Conservation (phyloP, 2,797 vertebrate genomes). For the Sebastes hubbsi region DNA sequence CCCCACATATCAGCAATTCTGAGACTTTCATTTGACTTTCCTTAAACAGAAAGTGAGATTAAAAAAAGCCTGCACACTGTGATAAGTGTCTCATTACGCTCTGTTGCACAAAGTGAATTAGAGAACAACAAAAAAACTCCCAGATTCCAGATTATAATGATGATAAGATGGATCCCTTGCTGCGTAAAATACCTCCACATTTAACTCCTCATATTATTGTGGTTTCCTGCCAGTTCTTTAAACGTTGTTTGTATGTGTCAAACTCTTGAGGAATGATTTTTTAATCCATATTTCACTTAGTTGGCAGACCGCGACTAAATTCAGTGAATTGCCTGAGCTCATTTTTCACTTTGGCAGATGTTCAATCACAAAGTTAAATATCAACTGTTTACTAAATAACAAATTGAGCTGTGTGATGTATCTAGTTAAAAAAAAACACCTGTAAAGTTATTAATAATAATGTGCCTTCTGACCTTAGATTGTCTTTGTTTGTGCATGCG, state of each 20-base stretch:
- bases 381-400: background rate
- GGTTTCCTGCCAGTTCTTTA: background rate
- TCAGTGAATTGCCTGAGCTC: background rate
- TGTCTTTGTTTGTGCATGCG: background rate
- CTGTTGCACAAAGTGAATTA: constrained; percentile 31
- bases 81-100: constrained; percentile 41
- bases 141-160: constrained; percentile 36
- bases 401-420: background rate
- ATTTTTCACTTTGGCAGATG: constrained; percentile 12
- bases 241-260: background rate
- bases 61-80: constrained; percentile 11
- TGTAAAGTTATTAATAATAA: background rate
- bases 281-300: constrained; percentile 11
- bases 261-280: background rate
- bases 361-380: constrained; percentile 7
- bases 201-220: background rate
- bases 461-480: background rate
- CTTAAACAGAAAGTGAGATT: constrained; percentile 1
- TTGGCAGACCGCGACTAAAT: background rate
- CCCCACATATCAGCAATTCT: background rate
- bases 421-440: background rate
- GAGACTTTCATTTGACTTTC: constrained; percentile 4
- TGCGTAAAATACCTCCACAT: constrained; percentile 29
- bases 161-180: constrained; percentile 37
- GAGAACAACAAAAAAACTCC: constrained; percentile 9